These are phyloP conservation scores for Villa cingulata DNA, from an alignment of 2,888 invertebrate species.

Conservation along the genomic window DNA sequence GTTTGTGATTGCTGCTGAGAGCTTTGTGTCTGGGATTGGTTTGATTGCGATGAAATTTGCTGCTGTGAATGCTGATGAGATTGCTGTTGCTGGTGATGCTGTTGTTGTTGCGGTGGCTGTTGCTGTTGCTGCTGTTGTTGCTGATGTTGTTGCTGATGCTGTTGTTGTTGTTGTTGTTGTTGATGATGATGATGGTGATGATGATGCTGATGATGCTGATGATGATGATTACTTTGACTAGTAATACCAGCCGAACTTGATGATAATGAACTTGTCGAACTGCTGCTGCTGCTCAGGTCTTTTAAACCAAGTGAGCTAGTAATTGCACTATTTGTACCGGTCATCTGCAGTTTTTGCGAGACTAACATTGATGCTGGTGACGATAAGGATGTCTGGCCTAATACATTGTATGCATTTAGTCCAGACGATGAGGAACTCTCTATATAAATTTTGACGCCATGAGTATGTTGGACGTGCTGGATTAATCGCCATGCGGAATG, in stretches of 20 bases:
- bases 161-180: slow-evolving; percentile 23
- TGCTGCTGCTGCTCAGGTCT: slow-evolving; percentile 7
- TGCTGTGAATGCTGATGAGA: slow-evolving; percentile 32
- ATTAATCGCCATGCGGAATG: slow-evolving; percentile 91
- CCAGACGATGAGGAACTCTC: slow-evolving; percentile 40
- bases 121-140: slow-evolving; percentile 36
- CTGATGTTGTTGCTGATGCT: slow-evolving; percentile 18
- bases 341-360: slow-evolving; percentile 14
- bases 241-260: slow-evolving; percentile 13
- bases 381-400: slow-evolving; percentile 15
- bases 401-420: slow-evolving; percentile 7
- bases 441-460: slow-evolving; percentile 86
- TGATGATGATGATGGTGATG: slow-evolving; percentile 46
- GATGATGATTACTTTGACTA: slow-evolving; percentile 17
- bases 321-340: slow-evolving; percentile 6
- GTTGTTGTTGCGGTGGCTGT: slow-evolving; percentile 43
- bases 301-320: slow-evolving; percentile 5
- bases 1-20: slow-evolving; percentile 48
- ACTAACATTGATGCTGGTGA: slow-evolving; percentile 16
- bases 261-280: slow-evolving; percentile 15
- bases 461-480: slow-evolving; percentile 88
- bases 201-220: slow-evolving; percentile 29
- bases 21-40: slow-evolving; percentile 35
- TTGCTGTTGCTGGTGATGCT: slow-evolving; percentile 23
- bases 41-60: slow-evolving; percentile 20